Evolutionary conservation across 2,797 vertebrate genomes (phyloP).

Genomic region (Enteromius trimaculatus): DNA sequence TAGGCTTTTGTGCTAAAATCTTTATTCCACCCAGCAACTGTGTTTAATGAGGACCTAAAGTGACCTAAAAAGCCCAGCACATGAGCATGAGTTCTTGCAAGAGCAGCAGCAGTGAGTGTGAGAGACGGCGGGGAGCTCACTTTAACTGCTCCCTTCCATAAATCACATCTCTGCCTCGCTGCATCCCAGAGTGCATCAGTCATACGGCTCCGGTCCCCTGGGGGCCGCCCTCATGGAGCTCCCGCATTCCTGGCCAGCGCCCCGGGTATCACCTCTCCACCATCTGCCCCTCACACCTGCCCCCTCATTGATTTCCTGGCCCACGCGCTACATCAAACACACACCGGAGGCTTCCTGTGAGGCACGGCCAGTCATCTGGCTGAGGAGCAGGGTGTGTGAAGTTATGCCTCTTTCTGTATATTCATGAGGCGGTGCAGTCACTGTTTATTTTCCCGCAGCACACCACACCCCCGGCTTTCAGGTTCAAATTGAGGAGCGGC

Average conservation of each 20-base stretch:
- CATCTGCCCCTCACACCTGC: slow-evolving; percentile 91
- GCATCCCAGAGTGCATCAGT: slow-evolving; percentile 47
- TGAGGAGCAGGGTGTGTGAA: slow-evolving; percentile 39
- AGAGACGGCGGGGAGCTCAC: slow-evolving; percentile 3
- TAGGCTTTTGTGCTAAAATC: neutral
- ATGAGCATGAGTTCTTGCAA: slow-evolving; percentile 10
- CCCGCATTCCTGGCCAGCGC: slow-evolving; percentile 48
- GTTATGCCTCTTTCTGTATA: slow-evolving; percentile 36
- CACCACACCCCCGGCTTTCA: slow-evolving; percentile 30
- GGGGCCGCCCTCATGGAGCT: slow-evolving; percentile 39
- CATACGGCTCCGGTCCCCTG: slow-evolving; percentile 25
- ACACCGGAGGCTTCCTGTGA: slow-evolving; percentile 41
- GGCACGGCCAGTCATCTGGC: slow-evolving; percentile 43
- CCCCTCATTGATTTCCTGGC: slow-evolving; percentile 88
- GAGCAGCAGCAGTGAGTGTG: neutral
- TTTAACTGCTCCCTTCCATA: slow-evolving; percentile 29
- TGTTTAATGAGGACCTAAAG: neutral
- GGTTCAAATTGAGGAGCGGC: neutral
- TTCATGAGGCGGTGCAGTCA: slow-evolving; percentile 39
- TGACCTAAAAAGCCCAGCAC: neutral
- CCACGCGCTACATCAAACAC: slow-evolving; percentile 80
- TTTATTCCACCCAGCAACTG: neutral
- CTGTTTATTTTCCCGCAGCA: slow-evolving; percentile 25
- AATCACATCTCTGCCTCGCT: slow-evolving; percentile 44
- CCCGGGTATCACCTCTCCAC: slow-evolving; percentile 61